Evolutionary conservation across 2,888 invertebrate genomes (phyloP), one percentile per base, ranked within the genome.

Genomic region (Reticulitermes lucifugus): DNA sequence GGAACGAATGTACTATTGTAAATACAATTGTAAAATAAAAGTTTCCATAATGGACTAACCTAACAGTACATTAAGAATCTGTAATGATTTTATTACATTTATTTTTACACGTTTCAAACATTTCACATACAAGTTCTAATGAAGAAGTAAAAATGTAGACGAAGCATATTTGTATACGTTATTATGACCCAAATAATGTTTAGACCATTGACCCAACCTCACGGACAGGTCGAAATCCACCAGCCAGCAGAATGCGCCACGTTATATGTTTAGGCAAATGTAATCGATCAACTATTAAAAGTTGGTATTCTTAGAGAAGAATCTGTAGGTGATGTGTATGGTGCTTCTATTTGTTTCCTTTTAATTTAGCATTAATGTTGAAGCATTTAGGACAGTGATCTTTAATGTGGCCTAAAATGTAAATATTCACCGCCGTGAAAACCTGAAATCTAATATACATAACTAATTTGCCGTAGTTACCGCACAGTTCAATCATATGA

Each of bases 161-260:
- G 46, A 9, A 7, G 41, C 9, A 43, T n/a, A n/a, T 10, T 46
- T 41, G 14, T 6, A 77, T 41, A 46, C 21, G 3, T 21, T 6
- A 46, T 41, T 46, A n/a, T 70, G 81, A 81, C 81, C 81, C 46
- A 70, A 81, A 41, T 70, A n/a, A 43, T 46, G 43, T 25, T 81
- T 46, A n/a, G 70, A 81, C 70, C 81, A 46, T 29, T n/a, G 81
- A 81, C 81, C 81, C 81, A 81, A 81, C 81, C 81, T 81, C 70
- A 81, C 81, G 70, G 65, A 81, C 81, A 70, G 7, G n/a, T 46
- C 18, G 9, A 41, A n/a, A 77, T 18, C 21, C 22, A 46, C n/a
- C 22, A 7, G 77, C 77, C 77, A 77, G 46, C 6, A 46, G 77
- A 77, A 41, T 73, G 65, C 25, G 65, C 65, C 60, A 25, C 65